Percentiles rank a stretch among this genome's conserved stretches.
Conservation (phyloP, 2,113 vertebrate species). For the Planiliza haematocheilus region DNA sequence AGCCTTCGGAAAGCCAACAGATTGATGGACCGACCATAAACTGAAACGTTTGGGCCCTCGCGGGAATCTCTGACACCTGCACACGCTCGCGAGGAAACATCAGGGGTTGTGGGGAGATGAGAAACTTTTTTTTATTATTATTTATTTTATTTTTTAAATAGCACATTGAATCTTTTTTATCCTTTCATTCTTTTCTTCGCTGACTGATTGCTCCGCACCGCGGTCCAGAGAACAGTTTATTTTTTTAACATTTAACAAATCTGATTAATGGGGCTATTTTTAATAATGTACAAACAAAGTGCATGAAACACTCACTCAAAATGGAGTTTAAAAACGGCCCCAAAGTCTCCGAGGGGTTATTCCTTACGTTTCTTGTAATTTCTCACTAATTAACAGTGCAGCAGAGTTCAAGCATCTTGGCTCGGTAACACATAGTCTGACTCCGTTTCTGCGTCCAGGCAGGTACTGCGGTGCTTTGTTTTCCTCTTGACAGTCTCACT, state of each 20-base stretch:
- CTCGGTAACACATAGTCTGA: conserved; percentile 4
- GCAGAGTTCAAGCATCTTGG: conserved; percentile 43
- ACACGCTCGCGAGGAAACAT: conserved; percentile 40
- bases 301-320: conserved; percentile 16
- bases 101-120: conserved; percentile 38
- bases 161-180: conserved; percentile 20
- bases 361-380: conserved; percentile 30
- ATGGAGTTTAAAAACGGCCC: conserved; percentile 27
- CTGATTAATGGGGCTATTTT: conserved; percentile 58
- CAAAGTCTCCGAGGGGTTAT: conserved; percentile 34
- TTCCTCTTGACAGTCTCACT: neutral
- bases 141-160: conserved; percentile 17
- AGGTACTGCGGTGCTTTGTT: neutral
- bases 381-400: conserved; percentile 39
- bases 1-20: conserved; percentile 24
- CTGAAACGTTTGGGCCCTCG: conserved; percentile 27
- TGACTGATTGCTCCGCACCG: conserved; percentile 37
- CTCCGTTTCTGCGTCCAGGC: neutral
- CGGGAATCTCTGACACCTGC: conserved; percentile 49
- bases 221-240: conserved; percentile 30
- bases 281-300: conserved; percentile 26
- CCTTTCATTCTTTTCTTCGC: conserved; percentile 11
- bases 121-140: too few species aligned
- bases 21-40: conserved; percentile 43
- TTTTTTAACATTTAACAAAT: conserved; percentile 35